Conservation (phyloP, 2,888 invertebrate species). For the Agapostemon virescens region DNA sequence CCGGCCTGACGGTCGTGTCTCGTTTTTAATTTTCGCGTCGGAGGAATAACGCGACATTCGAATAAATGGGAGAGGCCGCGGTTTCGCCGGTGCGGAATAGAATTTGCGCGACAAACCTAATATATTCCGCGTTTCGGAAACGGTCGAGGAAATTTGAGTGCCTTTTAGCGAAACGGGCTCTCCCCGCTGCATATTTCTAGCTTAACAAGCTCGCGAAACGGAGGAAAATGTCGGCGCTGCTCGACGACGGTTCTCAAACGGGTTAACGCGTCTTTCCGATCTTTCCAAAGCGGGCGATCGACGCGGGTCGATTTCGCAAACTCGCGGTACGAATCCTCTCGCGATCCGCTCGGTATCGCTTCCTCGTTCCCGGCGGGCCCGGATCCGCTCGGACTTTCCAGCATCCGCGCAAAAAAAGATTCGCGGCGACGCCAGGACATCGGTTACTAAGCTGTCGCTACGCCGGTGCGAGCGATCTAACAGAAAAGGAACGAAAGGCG, state of each 20-base stretch:
- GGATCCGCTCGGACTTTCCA: slow-evolving; percentile 23
- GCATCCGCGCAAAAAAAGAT: slow-evolving; percentile 52
- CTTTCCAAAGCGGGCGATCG: too few relatives aligned
- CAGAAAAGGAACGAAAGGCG: slow-evolving; percentile 73
- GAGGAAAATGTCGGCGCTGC: not conserved
- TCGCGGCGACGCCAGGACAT: slow-evolving; percentile 59
- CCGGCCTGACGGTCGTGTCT: not conserved
- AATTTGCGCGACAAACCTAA: slow-evolving; percentile 6
- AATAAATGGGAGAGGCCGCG: not conserved
- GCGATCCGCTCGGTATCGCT: slow-evolving; percentile 19
- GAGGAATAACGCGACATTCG: not conserved
- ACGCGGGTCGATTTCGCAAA: not conserved
- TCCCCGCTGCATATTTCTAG: slow-evolving; percentile 7
- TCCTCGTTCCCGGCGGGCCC: slow-evolving; percentile 38
- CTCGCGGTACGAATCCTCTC: not conserved
- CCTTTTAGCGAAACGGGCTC: slow-evolving; percentile 4
- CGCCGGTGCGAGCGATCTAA: slow-evolving; percentile 74
- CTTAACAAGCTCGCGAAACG: not conserved
- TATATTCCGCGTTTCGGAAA: slow-evolving; percentile 4
- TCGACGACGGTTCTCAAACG: not conserved
- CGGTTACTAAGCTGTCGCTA: slow-evolving; percentile 69
- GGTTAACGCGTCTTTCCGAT: too few relatives aligned
- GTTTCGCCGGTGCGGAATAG: not conserved
- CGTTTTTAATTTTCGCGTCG: not conserved
- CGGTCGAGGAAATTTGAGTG: slow-evolving; percentile 15